Percentiles rank a stretch among this genome's conserved stretches.
Conservation (phyloP, 1,140 invertebrate species). For the Lineus longissimus region DNA sequence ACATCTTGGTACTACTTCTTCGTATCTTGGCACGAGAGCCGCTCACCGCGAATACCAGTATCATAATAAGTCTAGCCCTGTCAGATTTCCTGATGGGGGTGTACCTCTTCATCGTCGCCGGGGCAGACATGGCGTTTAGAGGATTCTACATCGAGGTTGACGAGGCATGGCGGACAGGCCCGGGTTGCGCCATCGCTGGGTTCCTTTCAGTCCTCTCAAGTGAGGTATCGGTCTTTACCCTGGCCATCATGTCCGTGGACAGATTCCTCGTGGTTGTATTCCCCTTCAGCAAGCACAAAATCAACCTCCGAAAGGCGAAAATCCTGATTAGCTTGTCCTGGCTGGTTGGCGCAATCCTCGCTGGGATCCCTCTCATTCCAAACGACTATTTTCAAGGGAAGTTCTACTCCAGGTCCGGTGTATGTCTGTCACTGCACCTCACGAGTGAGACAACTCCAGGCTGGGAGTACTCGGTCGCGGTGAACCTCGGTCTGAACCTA, state of each 20-base stretch:
- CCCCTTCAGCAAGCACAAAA: slow-evolving; percentile 23
- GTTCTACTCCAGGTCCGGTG: slow-evolving; percentile 2
- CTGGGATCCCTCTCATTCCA: slow-evolving; percentile 21
- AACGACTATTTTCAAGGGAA: neutral
- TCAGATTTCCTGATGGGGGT: slow-evolving; percentile 42
- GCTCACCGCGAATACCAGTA: slow-evolving; percentile 15
- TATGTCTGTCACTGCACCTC: slow-evolving; percentile 16
- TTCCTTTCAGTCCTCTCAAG: slow-evolving; percentile 31
- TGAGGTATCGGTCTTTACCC: slow-evolving; percentile 32
- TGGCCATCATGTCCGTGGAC: slow-evolving; percentile 35
- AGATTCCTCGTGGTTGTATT: slow-evolving; percentile 29
- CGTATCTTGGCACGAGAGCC: slow-evolving; percentile 12
- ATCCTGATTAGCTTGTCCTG: slow-evolving; percentile 16
- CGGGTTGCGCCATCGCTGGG: slow-evolving; percentile 31
- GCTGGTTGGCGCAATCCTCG: slow-evolving; percentile 20
- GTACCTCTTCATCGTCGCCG: slow-evolving; percentile 38
- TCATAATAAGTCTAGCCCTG: slow-evolving; percentile 31
- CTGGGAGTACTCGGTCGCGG: slow-evolving; percentile 19
- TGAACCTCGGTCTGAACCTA: slow-evolving; percentile 15
- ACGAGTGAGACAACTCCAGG: slow-evolving; percentile 9
- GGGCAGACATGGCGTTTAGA: slow-evolving; percentile 29
- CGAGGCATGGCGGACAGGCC: slow-evolving; percentile 29
- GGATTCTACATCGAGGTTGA: slow-evolving; percentile 33
- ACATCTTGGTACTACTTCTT: slow-evolving; percentile 23
- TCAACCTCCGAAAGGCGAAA: slow-evolving; percentile 12